Conservation (phyloP, 2,888 invertebrate species). For the Synanthedon myopaeformis region DNA sequence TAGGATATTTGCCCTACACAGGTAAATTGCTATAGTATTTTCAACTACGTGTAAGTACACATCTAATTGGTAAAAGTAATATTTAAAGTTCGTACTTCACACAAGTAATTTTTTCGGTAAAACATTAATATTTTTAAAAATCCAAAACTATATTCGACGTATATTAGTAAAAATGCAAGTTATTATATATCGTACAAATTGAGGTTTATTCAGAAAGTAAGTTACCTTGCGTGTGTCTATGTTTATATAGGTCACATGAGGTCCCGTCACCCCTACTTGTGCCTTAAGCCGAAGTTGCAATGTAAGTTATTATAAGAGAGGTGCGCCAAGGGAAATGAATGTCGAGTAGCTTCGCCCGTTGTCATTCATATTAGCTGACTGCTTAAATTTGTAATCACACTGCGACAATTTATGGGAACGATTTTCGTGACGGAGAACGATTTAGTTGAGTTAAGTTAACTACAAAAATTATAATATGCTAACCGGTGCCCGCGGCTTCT, state of each 20-base stretch:
- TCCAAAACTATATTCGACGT: too few species aligned
- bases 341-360: conserved; percentile 65
- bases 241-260: conserved; percentile 10
- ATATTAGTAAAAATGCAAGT: too few species aligned
- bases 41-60: too few species aligned
- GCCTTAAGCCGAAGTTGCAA: conserved; percentile 61
- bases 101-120: too few species aligned
- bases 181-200: too few species aligned
- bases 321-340: conserved; percentile 68
- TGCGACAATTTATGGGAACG: conserved; percentile 45
- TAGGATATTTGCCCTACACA: too few species aligned
- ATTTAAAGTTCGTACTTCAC: too few species aligned
- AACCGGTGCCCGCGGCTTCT: too few species aligned
- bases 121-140: too few species aligned
- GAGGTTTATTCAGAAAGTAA: neutral
- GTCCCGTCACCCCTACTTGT: conserved; percentile 19
- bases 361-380: conserved; percentile 69
- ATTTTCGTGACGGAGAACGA: neutral
- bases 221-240: neutral
- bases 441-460: neutral
- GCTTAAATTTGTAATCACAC: conserved; percentile 66
- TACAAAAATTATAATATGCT: too few species aligned
- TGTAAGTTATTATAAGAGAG: conserved; percentile 70
- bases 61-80: too few species aligned
- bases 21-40: too few species aligned